Evolutionary conservation across 2,888 invertebrate genomes (phyloP).

Genomic region (Diaperis boleti): DNA sequence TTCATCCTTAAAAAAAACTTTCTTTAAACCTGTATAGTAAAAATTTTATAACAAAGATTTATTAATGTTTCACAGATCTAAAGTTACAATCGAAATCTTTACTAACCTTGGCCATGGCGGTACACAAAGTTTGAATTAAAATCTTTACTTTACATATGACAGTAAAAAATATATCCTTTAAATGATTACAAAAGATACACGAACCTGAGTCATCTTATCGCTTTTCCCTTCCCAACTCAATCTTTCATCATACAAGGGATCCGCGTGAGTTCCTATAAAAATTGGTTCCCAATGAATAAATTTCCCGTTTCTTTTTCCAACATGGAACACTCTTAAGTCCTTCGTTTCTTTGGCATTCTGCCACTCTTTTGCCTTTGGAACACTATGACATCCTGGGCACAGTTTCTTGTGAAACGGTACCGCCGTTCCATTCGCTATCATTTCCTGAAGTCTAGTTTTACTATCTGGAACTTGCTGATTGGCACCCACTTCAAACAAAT

Average conservation of each 20-base stretch:
- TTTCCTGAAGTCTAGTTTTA: conserved; percentile 76
- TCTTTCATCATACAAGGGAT: conserved; percentile 91
- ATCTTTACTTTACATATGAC: too few relatives aligned
- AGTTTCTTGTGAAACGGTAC: conserved; percentile 93
- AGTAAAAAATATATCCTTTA: too few relatives aligned
- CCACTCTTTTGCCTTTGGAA: conserved; percentile 89
- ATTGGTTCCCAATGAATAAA: conserved; percentile 94
- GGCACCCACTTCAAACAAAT: conserved; percentile 88
- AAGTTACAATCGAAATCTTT: too few relatives aligned
- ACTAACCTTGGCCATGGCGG: too few relatives aligned
- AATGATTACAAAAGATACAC: too few relatives aligned
- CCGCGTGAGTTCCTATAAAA: conserved; percentile 89
- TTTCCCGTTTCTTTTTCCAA: conserved; percentile 83
- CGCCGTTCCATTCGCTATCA: conserved; percentile 82
- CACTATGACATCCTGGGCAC: conserved; percentile 90
- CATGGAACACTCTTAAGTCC: conserved; percentile 84
- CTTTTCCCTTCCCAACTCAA: conserved; percentile 95
- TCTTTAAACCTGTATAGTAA: too few relatives aligned
- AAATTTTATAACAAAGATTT: too few relatives aligned
- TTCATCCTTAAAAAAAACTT: too few relatives aligned
- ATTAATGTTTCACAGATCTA: too few relatives aligned
- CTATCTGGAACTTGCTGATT: conserved; percentile 77
- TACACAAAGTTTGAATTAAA: too few relatives aligned
- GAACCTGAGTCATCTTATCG: conserved; percentile 97
- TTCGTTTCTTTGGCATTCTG: conserved; percentile 78